Conservation (phyloP, 1,140 invertebrate genomes). For the Andricus grossulariae region DNA sequence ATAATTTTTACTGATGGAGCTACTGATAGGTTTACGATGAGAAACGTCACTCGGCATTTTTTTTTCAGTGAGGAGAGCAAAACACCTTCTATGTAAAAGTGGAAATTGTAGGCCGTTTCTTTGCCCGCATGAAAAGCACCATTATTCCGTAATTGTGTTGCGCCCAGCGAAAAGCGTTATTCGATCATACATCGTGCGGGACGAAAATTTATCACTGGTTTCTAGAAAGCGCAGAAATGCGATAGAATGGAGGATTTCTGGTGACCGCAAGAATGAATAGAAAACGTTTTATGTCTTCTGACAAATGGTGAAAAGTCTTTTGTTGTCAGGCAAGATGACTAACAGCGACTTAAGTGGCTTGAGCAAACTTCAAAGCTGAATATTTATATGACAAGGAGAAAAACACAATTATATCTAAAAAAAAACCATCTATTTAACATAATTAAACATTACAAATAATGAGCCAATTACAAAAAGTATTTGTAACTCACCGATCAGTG, state of each 20-base stretch:
- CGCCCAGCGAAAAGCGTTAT: neutral
- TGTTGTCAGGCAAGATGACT: too few species aligned
- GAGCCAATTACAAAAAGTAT: neutral
- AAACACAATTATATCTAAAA: too few species aligned
- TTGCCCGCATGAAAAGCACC: neutral
- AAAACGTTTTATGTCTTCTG: too few species aligned
- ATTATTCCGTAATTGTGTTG: neutral
- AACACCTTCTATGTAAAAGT: neutral
- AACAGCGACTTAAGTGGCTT: too few species aligned
- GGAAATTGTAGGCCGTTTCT: neutral
- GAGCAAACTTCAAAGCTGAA: too few species aligned
- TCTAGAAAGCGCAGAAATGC: constrained; percentile 14
- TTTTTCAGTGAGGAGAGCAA: neutral
- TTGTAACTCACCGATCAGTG: constrained; percentile 5
- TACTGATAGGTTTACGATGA: neutral
- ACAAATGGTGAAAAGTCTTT: too few species aligned
- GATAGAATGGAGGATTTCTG: constrained; percentile 4
- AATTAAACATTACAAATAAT: neutral
- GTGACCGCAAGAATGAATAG: neutral
- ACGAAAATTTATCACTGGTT: constrained; percentile 10
- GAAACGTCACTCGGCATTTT: neutral
- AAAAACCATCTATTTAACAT: neutral
- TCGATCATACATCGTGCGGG: neutral
- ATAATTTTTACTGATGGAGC: too few species aligned
- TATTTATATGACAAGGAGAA: too few species aligned